These are phyloP conservation scores for Baccha elongata DNA, from an alignment of 2,888 invertebrate genomes.

Conservation along the genomic window DNA sequence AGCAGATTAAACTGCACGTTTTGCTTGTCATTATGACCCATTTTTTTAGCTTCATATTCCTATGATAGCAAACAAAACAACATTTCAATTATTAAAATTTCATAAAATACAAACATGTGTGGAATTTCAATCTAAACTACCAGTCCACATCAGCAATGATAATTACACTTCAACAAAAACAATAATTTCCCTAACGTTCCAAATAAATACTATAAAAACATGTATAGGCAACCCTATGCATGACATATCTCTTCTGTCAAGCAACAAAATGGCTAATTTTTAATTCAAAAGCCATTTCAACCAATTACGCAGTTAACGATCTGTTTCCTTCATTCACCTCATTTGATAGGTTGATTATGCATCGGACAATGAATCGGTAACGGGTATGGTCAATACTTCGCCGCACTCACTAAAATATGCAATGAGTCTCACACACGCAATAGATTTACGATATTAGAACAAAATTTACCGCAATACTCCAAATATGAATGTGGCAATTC, in stretches of 20 bases:
- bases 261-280: conserved; percentile 51
- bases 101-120: background rate
- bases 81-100: conserved; percentile 7
- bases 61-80: too few species aligned
- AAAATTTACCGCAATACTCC: conserved; percentile 42
- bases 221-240: background rate
- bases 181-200: background rate
- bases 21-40: too few species aligned
- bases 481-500: conserved; percentile 39
- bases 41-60: too few species aligned
- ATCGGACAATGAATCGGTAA: conserved; percentile 26
- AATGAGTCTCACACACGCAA: conserved; percentile 12
- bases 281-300: conserved; percentile 59
- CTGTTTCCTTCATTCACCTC: conserved; percentile 38
- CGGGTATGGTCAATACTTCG: background rate
- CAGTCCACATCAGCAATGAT: conserved; percentile 10
- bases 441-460: conserved; percentile 51
- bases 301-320: conserved; percentile 63
- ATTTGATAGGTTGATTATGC: conserved; percentile 49
- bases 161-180: conserved; percentile 7
- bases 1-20: too few species aligned
- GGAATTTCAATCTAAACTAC: background rate
- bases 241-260: conserved; percentile 1
- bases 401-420: conserved; percentile 7
- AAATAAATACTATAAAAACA: background rate